These are phyloP conservation scores for Polyodon spathula DNA, from an alignment of 2,113 vertebrate genomes.

Conservation along the genomic window DNA sequence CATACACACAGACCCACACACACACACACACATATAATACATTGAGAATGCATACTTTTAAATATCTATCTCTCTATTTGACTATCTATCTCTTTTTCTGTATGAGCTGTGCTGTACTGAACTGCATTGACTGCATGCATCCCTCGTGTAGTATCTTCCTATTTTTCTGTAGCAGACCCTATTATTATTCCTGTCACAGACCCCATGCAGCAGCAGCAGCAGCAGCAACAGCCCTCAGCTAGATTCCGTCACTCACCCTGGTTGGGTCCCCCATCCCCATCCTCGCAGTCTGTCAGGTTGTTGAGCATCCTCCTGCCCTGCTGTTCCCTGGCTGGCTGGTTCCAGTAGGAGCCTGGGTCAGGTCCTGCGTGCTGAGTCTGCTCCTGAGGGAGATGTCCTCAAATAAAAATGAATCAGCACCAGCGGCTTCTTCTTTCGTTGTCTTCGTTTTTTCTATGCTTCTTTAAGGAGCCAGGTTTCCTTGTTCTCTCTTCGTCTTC, in stretches of 20 bases:
- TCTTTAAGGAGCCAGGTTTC: too few relatives aligned
- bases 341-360: neutral
- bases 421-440: too few relatives aligned
- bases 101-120: neutral
- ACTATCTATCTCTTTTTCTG: too few relatives aligned
- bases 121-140: neutral
- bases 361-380: neutral
- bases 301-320: slow-evolving; percentile 77
- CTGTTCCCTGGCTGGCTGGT: slow-evolving; percentile 18
- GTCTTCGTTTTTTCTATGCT: too few relatives aligned
- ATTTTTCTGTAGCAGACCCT: slow-evolving; percentile 18
- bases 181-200: slow-evolving; percentile 65
- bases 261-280: slow-evolving; percentile 83
- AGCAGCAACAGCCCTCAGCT: slow-evolving; percentile 32
- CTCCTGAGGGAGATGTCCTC: neutral
- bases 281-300: slow-evolving; percentile 92
- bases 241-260: slow-evolving; percentile 78
- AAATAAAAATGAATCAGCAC: neutral
- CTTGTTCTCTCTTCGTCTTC: too few relatives aligned
- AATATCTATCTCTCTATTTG: neutral
- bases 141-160: slow-evolving; percentile 7
- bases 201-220: slow-evolving; percentile 49
- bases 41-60: neutral
- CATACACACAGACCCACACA: too few relatives aligned
- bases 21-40: neutral